Conservation (phyloP, 2,888 invertebrate species). For the Villa cingulata region DNA sequence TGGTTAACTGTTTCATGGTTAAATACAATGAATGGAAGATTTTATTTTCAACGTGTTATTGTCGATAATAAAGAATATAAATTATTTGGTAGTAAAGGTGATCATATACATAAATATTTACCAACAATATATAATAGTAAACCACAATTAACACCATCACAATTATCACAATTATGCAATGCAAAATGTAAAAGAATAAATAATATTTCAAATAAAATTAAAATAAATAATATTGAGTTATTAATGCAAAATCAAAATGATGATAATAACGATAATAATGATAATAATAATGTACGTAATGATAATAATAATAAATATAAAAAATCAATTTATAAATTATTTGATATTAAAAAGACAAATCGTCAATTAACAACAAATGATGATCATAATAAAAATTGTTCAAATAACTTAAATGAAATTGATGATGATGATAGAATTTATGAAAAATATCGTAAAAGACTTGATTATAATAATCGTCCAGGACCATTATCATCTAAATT, state of each 20-base stretch:
- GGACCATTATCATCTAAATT: slow-evolving; percentile 32
- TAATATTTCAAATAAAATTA: slow-evolving; percentile 3
- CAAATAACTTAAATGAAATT: not conserved
- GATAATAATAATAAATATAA: not conserved
- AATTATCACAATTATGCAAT: not conserved
- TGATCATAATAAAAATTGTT: not conserved
- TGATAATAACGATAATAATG: not conserved
- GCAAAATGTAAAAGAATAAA: not conserved
- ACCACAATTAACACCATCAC: too few relatives aligned
- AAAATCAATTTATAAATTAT: too few relatives aligned
- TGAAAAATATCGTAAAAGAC: slow-evolving; percentile 11
- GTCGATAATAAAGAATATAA: slow-evolving; percentile 24
- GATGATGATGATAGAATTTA: slow-evolving; percentile 15
- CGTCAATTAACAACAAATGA: too few relatives aligned
- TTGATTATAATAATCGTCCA: slow-evolving; percentile 16
- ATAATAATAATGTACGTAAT: not conserved
- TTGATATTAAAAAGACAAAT: too few relatives aligned
- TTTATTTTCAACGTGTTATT: slow-evolving; percentile 29
- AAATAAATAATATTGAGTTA: too few relatives aligned
- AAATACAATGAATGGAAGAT: slow-evolving; percentile 28
- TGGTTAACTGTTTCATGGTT: slow-evolving; percentile 33
- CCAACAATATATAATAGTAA: slow-evolving; percentile 20
- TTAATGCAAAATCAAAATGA: too few relatives aligned
- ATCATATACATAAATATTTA: slow-evolving; percentile 24
- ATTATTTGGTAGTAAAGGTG: slow-evolving; percentile 28